These are phyloP conservation scores for Plutomurus gul DNA, from an alignment of 1,140 invertebrate species.

Conservation along the genomic window DNA sequence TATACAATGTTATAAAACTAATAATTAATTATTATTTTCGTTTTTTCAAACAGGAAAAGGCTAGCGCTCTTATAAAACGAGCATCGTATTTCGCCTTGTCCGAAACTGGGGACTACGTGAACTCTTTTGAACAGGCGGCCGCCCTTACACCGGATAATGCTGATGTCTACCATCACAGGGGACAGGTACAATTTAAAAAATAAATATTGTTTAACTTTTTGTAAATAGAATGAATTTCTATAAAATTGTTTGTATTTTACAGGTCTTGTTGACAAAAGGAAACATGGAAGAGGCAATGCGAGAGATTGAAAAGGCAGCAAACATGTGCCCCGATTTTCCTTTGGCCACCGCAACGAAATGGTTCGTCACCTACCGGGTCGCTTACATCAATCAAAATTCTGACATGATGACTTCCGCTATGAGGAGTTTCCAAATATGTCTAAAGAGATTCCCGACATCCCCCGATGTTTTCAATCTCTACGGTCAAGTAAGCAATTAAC, in stretches of 20 bases:
- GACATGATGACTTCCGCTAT: conserved; percentile 66
- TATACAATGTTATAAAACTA: not conserved
- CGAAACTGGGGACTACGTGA: conserved; percentile 72
- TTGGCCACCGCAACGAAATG: conserved; percentile 64
- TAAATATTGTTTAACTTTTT: not conserved
- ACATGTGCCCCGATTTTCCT: conserved; percentile 33
- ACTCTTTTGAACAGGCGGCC: conserved; percentile 76
- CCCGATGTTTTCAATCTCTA: conserved; percentile 81
- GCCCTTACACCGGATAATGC: conserved; percentile 76
- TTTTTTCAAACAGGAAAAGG: conserved; percentile 62
- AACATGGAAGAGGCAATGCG: conserved; percentile 56
- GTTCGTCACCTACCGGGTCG: conserved; percentile 78
- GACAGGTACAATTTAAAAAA: conserved; percentile 68
- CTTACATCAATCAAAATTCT: conserved; percentile 63
- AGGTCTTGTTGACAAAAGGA: conserved; percentile 48
- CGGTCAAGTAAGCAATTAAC: conserved; percentile 68
- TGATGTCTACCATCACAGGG: conserved; percentile 81
- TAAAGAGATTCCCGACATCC: conserved; percentile 79
- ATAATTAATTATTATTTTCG: not conserved
- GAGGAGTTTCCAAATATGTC: conserved; percentile 72
- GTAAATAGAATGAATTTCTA: conserved; percentile 2
- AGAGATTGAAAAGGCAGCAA: conserved; percentile 56
- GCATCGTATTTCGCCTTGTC: conserved; percentile 80
- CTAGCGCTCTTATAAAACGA: conserved; percentile 89
- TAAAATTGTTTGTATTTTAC: not conserved